These are phyloP conservation scores for Dichetophora obliterata DNA, from an alignment of 2,888 invertebrate species.

Conservation along the genomic window DNA sequence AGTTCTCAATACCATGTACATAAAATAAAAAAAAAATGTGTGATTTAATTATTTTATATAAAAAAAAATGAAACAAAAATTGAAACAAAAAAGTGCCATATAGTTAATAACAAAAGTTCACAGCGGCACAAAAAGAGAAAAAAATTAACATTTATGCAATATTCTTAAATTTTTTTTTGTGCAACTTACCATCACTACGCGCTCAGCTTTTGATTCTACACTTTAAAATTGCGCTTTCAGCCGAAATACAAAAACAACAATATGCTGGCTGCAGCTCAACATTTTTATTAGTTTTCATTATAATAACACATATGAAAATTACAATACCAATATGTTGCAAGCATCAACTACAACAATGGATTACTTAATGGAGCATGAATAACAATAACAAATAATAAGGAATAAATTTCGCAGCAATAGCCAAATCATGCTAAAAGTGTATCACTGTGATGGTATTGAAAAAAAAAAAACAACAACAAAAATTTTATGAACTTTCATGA, in stretches of 20 bases:
- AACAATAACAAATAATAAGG: neutral
- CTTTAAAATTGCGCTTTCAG: constrained; percentile 24
- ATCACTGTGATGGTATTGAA: neutral
- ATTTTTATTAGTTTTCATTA: constrained; percentile 5
- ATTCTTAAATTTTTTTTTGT: neutral
- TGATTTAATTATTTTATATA: no score
- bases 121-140: no score
- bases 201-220: neutral
- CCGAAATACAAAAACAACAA: constrained; percentile 3
- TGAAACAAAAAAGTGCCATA: no score
- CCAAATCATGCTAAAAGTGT: neutral
- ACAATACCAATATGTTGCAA: neutral
- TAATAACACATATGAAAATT: neutral
- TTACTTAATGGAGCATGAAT: constrained; percentile 31
- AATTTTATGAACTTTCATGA: neutral
- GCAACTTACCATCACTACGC: neutral
- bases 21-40: no score
- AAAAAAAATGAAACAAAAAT: no score
- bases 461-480: neutral
- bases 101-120: no score
- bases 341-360: constrained; percentile 19
- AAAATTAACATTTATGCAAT: no score
- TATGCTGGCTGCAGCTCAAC: constrained; percentile 3
- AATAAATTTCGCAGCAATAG: neutral
- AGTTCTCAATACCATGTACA: no score